Evolutionary conservation across 2,888 invertebrate species (phyloP).

Genomic region (Heliconius ismenius): DNA sequence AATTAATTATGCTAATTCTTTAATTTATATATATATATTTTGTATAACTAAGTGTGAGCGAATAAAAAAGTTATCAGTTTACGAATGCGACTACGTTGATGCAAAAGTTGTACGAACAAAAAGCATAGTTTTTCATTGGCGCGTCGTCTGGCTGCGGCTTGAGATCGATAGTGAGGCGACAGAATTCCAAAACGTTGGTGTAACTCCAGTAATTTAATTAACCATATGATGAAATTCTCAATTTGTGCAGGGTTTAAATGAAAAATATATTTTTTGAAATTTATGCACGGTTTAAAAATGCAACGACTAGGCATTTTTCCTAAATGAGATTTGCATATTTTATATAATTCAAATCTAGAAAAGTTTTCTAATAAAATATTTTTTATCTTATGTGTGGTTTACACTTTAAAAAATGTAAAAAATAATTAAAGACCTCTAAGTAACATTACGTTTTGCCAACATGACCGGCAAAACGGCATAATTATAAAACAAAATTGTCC

Average conservation of each 20-base stretch:
- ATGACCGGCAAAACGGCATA: constrained; percentile 21
- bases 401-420: not conserved
- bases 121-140: constrained; percentile 74
- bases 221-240: constrained; percentile 6
- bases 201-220: constrained; percentile 29
- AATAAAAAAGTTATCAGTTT: constrained; percentile 28
- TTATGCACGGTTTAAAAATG: not conserved
- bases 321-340: not conserved
- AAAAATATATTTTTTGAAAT: not conserved
- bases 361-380: not conserved
- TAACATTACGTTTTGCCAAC: not conserved
- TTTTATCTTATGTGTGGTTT: not conserved
- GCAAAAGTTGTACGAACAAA: constrained; percentile 47
- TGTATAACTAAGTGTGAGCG: not conserved
- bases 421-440: not conserved
- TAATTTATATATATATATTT: not conserved
- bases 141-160: constrained; percentile 66
- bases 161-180: constrained; percentile 66
- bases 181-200: constrained; percentile 54
- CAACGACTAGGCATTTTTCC: not conserved
- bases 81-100: constrained; percentile 30
- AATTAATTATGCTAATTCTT: not conserved
- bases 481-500: constrained; percentile 32
- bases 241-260: not conserved
- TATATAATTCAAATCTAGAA: not conserved